Evolutionary conservation across 2,113 vertebrate species (phyloP).

Genomic region (Zosterops lateralis): DNA sequence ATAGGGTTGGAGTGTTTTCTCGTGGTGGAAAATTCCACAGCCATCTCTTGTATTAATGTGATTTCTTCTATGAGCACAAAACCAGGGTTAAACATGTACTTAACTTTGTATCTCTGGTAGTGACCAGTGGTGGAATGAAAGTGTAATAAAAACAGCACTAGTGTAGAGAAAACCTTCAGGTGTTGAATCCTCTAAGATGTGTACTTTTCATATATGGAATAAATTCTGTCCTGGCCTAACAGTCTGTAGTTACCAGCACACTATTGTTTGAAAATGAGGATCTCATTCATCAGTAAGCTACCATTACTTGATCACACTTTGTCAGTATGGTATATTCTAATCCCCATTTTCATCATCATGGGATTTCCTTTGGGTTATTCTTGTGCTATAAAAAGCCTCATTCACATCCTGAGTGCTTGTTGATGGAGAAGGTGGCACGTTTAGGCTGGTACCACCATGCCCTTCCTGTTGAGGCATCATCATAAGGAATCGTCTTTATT

Average conservation of each 20-base stretch:
- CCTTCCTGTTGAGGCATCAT: not conserved
- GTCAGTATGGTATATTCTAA: not conserved
- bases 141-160: not conserved
- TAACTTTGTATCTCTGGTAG: not conserved
- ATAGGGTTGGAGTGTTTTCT: not conserved
- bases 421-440: not conserved
- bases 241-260: not conserved
- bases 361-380: not conserved
- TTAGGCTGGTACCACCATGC: not conserved
- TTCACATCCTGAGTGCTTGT: not conserved
- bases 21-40: not conserved
- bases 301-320: not conserved
- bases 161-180: not conserved
- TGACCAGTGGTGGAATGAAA: not conserved
- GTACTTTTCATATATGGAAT: not conserved
- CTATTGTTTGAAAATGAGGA: not conserved
- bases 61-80: not conserved
- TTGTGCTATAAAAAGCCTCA: not conserved
- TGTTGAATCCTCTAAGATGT: not conserved
- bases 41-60: not conserved
- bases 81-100: accelerated
- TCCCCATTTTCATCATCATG: not conserved
- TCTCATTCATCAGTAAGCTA: not conserved
- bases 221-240: not conserved
- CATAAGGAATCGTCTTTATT: not conserved